phyloP scores from a whole-genome alignment of 2,113 vertebrate genomes.

The Aldabrachelys gigantea region DNA sequence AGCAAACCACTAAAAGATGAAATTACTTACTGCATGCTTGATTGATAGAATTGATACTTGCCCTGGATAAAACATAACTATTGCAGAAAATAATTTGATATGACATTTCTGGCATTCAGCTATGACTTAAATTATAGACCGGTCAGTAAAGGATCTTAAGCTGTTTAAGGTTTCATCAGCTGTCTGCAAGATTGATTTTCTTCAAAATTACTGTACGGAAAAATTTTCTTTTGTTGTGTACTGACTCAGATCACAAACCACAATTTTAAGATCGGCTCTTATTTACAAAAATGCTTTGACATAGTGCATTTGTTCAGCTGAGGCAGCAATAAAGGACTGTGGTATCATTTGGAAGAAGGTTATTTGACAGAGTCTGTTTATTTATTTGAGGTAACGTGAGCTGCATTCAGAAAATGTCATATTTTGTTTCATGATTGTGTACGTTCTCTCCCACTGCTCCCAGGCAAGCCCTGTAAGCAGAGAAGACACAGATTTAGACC shows the following conservation, averaged over 20 bases:
- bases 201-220: conserved; percentile 85
- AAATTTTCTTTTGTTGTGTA: conserved; percentile 85
- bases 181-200: conserved; percentile 81
- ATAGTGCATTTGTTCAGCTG: conserved; percentile 85
- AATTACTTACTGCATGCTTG: conserved; percentile 57
- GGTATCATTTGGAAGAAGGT: conserved; percentile 85
- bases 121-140: conserved; percentile 79
- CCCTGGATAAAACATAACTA: conserved; percentile 73
- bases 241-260: conserved; percentile 82
- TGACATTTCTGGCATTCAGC: conserved; percentile 76
- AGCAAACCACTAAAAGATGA: conserved; percentile 42
- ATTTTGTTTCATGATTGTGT: conserved; percentile 88
- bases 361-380: conserved; percentile 87
- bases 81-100: conserved; percentile 75
- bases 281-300: conserved; percentile 86
- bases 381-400: conserved; percentile 87
- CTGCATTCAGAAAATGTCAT: conserved; percentile 84
- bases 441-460: conserved; percentile 84
- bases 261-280: conserved; percentile 85
- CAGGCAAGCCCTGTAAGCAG: conserved; percentile 87
- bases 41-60: conserved; percentile 65
- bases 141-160: conserved; percentile 82
- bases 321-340: conserved; percentile 83
- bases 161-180: conserved; percentile 83
- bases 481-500: conserved; percentile 84